Conservation (phyloP, 2,797 vertebrate genomes). For the Antrozous pallidus region DNA sequence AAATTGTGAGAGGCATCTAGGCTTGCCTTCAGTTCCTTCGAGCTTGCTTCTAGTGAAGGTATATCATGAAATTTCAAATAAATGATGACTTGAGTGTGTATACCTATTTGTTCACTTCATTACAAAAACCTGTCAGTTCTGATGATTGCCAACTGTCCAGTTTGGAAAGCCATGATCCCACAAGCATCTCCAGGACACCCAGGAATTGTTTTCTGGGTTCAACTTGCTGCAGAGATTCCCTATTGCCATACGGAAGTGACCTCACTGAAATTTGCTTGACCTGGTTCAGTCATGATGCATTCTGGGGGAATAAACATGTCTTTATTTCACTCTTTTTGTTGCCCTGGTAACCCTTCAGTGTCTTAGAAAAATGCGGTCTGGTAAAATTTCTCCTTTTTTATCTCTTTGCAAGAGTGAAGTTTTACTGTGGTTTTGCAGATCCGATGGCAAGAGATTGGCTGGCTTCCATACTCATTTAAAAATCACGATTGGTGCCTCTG, state of each 20-base stretch:
- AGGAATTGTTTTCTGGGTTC: background rate
- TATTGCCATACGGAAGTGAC: background rate
- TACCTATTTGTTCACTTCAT: background rate
- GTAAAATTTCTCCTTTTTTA: conserved; percentile 1
- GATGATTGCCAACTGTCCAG: background rate
- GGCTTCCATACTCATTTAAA: conserved; percentile 64
- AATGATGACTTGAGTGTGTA: background rate
- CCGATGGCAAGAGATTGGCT: conserved; percentile 52
- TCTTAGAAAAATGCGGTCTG: background rate
- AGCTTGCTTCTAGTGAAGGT: background rate
- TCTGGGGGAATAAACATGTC: background rate
- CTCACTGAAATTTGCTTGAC: background rate
- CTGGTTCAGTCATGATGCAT: background rate
- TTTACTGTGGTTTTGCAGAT: conserved; percentile 34
- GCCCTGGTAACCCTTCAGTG: background rate
- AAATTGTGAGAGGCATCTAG: background rate
- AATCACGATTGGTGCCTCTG: conserved; percentile 48
- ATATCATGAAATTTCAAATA: background rate
- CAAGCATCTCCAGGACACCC: background rate
- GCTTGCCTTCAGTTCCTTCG: background rate
- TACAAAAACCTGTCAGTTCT: background rate
- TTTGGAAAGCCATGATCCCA: background rate
- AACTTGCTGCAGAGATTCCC: background rate
- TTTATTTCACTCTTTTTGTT: background rate
- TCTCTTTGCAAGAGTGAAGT: conserved; percentile 36